Evolutionary conservation across 1,140 invertebrate genomes (phyloP), one percentile per base, ranked within the genome.

Genomic region (Nasonia giraulti): DNA sequence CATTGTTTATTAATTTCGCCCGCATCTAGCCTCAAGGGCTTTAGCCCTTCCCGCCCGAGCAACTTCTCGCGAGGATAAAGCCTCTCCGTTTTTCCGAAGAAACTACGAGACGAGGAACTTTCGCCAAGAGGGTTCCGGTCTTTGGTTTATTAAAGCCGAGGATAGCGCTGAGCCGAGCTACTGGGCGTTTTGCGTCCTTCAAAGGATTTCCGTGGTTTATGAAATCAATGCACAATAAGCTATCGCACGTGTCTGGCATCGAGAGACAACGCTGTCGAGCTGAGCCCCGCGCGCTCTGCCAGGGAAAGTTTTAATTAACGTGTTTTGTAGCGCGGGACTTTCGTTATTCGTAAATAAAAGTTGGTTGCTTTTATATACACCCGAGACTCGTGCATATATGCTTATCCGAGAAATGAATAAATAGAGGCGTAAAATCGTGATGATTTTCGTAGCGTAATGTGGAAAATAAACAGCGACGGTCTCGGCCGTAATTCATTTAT

Each of bases 111-210:
- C 23, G 17, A 23, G 20, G 37, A 76, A 47, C 55, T 62, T 62
- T 62, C 55, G 55, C 20, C 55, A 44, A 31, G 17, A 69, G 62
- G 44, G 76, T 86, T 84, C 6, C 73, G 83, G 86, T 85, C 87
- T 89, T 87, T 87, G 82, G 87, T 80, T 80, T 80, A 80, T 80
- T 80, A 80, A 80, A 80, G 85, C 85, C 86, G 75, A 71, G 83
- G 66, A 66, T 80, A 69, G 33, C 86, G 86, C 84, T 88, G 88
- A 87, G 87, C 87, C 78, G 85, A 50, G 47, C 47, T 50, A 14
- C 17, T 7, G 27, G 74, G 17, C 73, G 75, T 47, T 78, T n/a
- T 33, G 6, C 14, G 55, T 50, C 31, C 31, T 31, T 23, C 23
- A 71, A 78, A 78, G 44, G 44, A 50, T 47, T 76, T 76, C 8